Percentiles rank a stretch among this genome's conserved stretches.
Conservation (phyloP, 2,797 vertebrate species). For the Lerista edwardsae region DNA sequence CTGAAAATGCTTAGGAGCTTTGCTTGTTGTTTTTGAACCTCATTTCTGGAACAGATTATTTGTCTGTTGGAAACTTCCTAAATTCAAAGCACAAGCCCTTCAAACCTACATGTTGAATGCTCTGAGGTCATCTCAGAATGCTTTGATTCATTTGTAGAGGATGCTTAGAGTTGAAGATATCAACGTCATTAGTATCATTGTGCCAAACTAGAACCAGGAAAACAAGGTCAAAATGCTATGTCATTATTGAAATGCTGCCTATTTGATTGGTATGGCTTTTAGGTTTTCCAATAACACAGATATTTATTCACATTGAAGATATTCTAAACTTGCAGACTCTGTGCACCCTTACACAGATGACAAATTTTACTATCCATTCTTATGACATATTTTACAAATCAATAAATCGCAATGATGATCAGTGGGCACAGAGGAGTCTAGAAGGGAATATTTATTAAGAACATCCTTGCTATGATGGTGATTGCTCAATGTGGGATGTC, state of each 20-base stretch:
- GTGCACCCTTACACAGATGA: background rate
- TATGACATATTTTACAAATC: background rate
- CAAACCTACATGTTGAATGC: slow-evolving; percentile 12
- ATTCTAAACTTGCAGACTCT: background rate
- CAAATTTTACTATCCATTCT: slow-evolving; percentile 2
- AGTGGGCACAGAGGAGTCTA: background rate
- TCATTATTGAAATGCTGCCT: slow-evolving; percentile 55
- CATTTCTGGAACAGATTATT: slow-evolving; percentile 18
- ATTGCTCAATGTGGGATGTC: no score
- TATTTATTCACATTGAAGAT: background rate
- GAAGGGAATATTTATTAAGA: background rate
- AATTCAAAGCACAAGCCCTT: slow-evolving; percentile 46
- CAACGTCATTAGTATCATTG: slow-evolving; percentile 38
- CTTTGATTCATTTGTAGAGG: slow-evolving; percentile 47
- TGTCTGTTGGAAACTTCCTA: slow-evolving; percentile 12
- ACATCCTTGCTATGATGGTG: background rate
- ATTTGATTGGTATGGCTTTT: slow-evolving; percentile 28
- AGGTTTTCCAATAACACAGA: slow-evolving; percentile 30
- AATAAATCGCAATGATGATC: background rate
- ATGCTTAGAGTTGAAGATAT: slow-evolving; percentile 48
- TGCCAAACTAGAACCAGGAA: slow-evolving; percentile 59
- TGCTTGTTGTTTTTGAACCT: slow-evolving; percentile 31
- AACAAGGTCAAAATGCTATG: slow-evolving; percentile 46
- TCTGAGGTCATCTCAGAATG: slow-evolving; percentile 58
- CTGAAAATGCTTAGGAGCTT: background rate